phyloP scores from a whole-genome alignment of 2,888 invertebrate species.

The Lobophora halterata region DNA sequence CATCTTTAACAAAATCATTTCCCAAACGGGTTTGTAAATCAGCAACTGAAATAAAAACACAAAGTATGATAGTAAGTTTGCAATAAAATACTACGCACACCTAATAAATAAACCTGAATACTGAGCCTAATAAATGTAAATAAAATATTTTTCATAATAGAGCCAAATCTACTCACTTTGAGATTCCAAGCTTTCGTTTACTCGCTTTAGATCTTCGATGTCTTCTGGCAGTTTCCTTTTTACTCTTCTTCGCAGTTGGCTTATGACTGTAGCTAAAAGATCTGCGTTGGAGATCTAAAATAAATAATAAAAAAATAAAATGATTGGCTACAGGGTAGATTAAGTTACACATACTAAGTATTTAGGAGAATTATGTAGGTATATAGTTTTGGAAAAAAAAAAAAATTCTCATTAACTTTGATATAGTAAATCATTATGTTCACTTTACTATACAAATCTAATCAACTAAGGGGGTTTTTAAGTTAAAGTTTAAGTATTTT shows the following conservation, averaged over 20 bases:
- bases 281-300: conserved; percentile 36
- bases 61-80: too few relatives aligned
- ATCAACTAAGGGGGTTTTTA: too few relatives aligned
- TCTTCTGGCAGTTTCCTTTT: conserved; percentile 24
- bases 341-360: too few relatives aligned
- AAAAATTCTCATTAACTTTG: too few relatives aligned
- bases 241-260: conserved; percentile 31
- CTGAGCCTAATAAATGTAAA: too few relatives aligned
- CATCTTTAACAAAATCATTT: conserved; percentile 2
- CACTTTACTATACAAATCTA: too few relatives aligned
- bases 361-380: too few relatives aligned
- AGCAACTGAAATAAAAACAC: conserved; percentile 32
- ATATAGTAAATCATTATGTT: too few relatives aligned
- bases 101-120: not conserved
- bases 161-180: conserved; percentile 35
- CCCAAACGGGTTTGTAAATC: conserved; percentile 20
- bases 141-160: too few relatives aligned
- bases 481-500: too few relatives aligned
- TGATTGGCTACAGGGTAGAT: too few relatives aligned
- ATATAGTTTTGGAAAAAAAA: too few relatives aligned
- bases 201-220: conserved; percentile 33
- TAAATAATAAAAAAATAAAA: not conserved
- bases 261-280: conserved; percentile 41
- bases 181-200: conserved; percentile 39
- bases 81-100: not conserved